Conservation (phyloP, 2,888 invertebrate species). For the Idaea biselata region DNA sequence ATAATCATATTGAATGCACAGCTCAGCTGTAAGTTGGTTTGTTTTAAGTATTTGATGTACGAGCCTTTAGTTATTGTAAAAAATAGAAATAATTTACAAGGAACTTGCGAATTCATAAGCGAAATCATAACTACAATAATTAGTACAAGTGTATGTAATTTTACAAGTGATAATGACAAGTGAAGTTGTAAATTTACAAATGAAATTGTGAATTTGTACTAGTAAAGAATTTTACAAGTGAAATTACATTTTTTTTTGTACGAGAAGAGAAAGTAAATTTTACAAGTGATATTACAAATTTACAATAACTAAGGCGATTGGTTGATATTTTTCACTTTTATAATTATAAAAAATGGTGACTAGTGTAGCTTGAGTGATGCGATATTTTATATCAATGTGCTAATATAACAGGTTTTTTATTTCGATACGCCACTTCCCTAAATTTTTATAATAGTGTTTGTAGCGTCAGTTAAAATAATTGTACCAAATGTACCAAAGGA, state of each 20-base stretch:
- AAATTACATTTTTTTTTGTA: background rate
- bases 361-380: constrained; percentile 61
- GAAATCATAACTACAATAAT: no score
- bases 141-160: no score
- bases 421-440: constrained; percentile 28
- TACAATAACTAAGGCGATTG: constrained; percentile 3
- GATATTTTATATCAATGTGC: constrained; percentile 62
- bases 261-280: background rate
- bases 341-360: constrained; percentile 34
- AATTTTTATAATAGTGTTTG: background rate
- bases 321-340: constrained; percentile 43
- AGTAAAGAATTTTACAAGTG: background rate
- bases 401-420: constrained; percentile 55
- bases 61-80: background rate
- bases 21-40: background rate
- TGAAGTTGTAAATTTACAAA: constrained; percentile 2
- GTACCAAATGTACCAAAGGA: background rate
- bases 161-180: no score
- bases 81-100: no score
- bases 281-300: background rate
- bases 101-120: no score
- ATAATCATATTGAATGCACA: background rate
- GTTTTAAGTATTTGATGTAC: background rate
- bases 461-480: background rate
- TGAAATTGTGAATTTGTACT: background rate